Evolutionary conservation across 1,140 invertebrate species (phyloP), one percentile per base, ranked within the genome.

Genomic region (Arctopsyche grandis): DNA sequence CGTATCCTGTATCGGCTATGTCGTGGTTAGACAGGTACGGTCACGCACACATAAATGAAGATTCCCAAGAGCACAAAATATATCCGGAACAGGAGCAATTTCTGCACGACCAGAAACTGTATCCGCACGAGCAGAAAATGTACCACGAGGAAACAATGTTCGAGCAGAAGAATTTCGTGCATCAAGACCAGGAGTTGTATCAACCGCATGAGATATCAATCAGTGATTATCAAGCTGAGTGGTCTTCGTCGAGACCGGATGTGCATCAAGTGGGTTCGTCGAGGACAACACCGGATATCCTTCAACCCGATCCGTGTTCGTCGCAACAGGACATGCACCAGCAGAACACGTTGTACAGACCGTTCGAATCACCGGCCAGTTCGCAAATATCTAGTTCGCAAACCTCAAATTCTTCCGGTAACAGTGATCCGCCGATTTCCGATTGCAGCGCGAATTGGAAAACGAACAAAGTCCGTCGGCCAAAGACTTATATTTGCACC

Each of bases 401-500:
- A 87, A 86, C 91, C 81, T 78, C 90, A 81, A 89, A 89, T 84
- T 63, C 74, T 79, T 85, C 86, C 12, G 83, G 88, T 84, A 83
- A 90, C 87, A 83, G 88, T 83, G 58, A 86, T 75, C 81, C 91
- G 85, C 83, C 90, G 84, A 86, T 87, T 86, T 86, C 83, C 85
- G 92, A 91, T 79, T 96, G 94, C 94, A 96, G 96, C 84, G 95
- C 94, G 14, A 92, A 91, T 79, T 96, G 94, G 94, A 96, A 96
- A 84, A 95, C 94, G 14, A 96, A 95, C 84, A 94, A 97, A 87
- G 93, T 95, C 9, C 91, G 95, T 52, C 90, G 95, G 44, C 95
- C 95, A 29, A 97, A 97, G 87, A 97, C 95, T 0, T 97, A 97
- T 86, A 95, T 96, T 83, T 98, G 96, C 85, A 94, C 94, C 0